Conservation (phyloP, 1,140 invertebrate species). For the Fopius arisanus region DNA sequence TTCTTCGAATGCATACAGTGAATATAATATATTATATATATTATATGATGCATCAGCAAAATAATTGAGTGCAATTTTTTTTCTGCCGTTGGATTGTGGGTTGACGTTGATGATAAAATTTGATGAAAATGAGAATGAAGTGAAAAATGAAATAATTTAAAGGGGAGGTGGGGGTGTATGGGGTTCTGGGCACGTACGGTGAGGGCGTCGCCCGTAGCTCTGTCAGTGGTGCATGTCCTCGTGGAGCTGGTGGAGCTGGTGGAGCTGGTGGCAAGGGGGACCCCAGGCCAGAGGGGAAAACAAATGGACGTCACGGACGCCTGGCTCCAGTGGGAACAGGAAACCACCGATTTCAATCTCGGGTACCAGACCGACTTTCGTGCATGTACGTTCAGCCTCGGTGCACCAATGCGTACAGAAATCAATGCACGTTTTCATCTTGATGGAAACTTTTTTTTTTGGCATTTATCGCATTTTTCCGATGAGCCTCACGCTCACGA, state of each 20-base stretch:
- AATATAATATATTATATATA: no score
- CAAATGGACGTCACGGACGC: conserved; percentile 50
- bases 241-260: not conserved
- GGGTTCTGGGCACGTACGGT: conserved; percentile 1
- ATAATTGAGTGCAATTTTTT: no score
- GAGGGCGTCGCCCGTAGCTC: conserved; percentile 23
- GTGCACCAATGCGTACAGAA: not conserved
- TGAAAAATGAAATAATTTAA: not conserved
- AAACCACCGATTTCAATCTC: conserved; percentile 51
- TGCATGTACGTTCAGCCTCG: conserved; percentile 15
- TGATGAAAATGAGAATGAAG: no score
- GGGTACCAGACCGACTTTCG: not conserved
- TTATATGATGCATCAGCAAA: no score
- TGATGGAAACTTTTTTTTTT: not conserved
- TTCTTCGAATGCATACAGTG: no score
- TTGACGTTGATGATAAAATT: no score
- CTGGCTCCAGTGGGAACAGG: conserved; percentile 47
- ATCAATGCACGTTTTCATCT: conserved; percentile 1
- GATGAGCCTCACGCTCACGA: not conserved
- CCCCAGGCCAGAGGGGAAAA: conserved; percentile 35
- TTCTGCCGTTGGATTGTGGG: no score
- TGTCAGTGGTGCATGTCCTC: conserved; percentile 32
- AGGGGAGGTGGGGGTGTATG: not conserved
- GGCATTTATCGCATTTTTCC: not conserved
- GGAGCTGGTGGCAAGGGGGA: not conserved